These are phyloP conservation scores for Stramonita haemastoma DNA, from an alignment of 2,888 invertebrate species.

Conservation along the genomic window DNA sequence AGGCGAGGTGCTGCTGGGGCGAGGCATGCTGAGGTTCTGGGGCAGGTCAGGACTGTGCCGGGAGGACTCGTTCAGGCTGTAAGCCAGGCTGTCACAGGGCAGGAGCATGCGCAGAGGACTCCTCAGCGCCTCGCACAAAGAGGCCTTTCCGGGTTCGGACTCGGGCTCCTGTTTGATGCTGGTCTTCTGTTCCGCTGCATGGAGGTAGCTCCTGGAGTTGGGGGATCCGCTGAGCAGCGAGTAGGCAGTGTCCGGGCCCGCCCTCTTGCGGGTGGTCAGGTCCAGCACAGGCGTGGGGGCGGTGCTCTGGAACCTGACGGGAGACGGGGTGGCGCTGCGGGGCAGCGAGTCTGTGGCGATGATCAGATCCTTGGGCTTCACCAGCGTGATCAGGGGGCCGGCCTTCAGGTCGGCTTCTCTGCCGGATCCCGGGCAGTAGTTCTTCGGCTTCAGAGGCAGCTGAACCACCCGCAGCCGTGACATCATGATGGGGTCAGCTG, in stretches of 20 bases:
- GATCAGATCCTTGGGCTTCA: conserved; percentile 33
- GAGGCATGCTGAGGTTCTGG: conserved; percentile 27
- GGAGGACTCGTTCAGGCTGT: neutral
- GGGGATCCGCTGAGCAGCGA: neutral
- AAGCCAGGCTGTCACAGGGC: neutral
- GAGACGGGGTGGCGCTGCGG: neutral
- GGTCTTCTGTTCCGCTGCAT: neutral
- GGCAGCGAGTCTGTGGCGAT: neutral
- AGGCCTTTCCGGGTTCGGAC: neutral
- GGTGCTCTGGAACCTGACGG: neutral
- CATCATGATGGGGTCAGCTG: neutral
- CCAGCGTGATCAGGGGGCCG: conserved; percentile 14
- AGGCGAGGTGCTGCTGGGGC: conserved; percentile 28
- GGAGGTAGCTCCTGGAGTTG: no score
- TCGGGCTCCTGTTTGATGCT: conserved; percentile 27
- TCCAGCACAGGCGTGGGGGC: neutral
- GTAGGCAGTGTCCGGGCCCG: neutral
- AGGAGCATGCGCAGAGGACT: neutral
- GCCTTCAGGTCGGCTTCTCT: neutral
- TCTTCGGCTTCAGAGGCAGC: neutral
- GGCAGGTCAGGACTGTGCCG: conserved; percentile 30
- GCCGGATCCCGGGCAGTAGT: neutral
- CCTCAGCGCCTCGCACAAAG: neutral
- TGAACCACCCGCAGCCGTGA: conserved; percentile 20
- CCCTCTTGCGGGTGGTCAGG: neutral